Evolutionary conservation across 1,140 invertebrate species (phyloP), one percentile per base, ranked within the genome.

Genomic region (Holcopasites calliopsidis): DNA sequence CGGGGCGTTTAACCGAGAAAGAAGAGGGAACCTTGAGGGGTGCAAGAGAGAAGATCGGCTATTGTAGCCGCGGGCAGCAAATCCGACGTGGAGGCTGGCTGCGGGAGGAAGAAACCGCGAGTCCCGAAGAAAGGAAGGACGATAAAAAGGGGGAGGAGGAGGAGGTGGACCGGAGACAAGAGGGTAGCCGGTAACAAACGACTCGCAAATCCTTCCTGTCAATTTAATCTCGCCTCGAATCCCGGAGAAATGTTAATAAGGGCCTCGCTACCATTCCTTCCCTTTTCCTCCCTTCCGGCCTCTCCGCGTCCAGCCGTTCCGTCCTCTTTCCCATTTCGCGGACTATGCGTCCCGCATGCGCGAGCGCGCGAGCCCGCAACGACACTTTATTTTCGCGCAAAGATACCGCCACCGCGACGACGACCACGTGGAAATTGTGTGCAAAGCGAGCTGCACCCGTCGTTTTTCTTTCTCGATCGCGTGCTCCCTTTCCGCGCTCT

Each of bases 191-290:
- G 84, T 88, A 91, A 91, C 90, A 91, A 91, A 91, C 89, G 86
- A 90, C 90, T 91, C 90, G 90, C 90, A 91, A 91, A 91, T 91
- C 89, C 90, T 91, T 83, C 77, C 90, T 90, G 90, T 91, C 90
- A 91, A 91, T 91, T 91, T 91, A 91, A 91, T 91, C 90, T 91
- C 86, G 84, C 87, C 87, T 87, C 85, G 88, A 88, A 91, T 91
- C 90, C 90, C 86, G 83, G 77, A 89, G 88, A 91, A 91, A 91
- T 91, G 90, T 91, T 91, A 91, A 91, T 91, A 91, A 91, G 90
- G 89, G 83, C 74, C 68, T 72, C 70, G 44, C 77, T 74, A 72
- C 73, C 76, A 74, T 71, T 78, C 57, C 74, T 68, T 58, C 68
- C 62, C 74, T 66, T 23, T 38, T 42, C 62, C 26, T 57, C 31